Percentiles rank a stretch among this genome's conserved stretches.
Conservation (phyloP, 2,113 vertebrate species). For the Gobiocypris rarus region DNA sequence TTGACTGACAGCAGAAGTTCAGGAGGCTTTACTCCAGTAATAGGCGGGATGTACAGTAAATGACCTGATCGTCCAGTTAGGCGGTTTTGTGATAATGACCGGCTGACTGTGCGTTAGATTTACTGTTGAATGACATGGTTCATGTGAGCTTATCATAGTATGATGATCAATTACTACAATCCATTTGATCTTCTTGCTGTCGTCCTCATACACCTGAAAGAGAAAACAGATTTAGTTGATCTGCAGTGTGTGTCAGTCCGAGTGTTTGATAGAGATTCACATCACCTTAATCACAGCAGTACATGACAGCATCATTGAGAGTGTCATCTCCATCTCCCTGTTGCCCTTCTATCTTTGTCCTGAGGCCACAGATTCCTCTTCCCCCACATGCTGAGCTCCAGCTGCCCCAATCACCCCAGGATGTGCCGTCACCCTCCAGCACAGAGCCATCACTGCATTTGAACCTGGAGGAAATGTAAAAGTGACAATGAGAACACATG, state of each 20-base stretch:
- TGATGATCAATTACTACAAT: too few species aligned
- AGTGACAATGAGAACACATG: too few species aligned
- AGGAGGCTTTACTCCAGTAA: too few species aligned
- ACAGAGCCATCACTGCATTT: background rate
- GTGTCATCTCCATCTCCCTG: constrained; percentile 24
- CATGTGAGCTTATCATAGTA: too few species aligned
- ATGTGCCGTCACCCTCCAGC: background rate
- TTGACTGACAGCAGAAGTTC: too few species aligned
- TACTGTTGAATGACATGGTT: too few species aligned
- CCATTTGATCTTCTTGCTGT: background rate
- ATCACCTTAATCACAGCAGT: background rate
- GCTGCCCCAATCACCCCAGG: constrained; percentile 23
- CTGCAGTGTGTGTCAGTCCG: too few species aligned
- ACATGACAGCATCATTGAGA: background rate
- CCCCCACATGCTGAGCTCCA: constrained; percentile 25
- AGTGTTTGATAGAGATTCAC: background rate
- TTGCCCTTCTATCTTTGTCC: background rate
- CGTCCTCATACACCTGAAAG: background rate
- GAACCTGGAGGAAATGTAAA: constrained; percentile 32
- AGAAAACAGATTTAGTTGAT: background rate
- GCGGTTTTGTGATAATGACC: too few species aligned
- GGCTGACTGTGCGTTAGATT: too few species aligned
- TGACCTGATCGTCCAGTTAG: too few species aligned
- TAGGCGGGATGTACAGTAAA: too few species aligned
- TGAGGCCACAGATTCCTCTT: constrained; percentile 45